A percentile compares a stretch with the other conserved stretches of the same genome.
Evolutionary conservation across 2,888 invertebrate genomes (phyloP).

Genomic region (Cataglyphis altisquamis): DNA sequence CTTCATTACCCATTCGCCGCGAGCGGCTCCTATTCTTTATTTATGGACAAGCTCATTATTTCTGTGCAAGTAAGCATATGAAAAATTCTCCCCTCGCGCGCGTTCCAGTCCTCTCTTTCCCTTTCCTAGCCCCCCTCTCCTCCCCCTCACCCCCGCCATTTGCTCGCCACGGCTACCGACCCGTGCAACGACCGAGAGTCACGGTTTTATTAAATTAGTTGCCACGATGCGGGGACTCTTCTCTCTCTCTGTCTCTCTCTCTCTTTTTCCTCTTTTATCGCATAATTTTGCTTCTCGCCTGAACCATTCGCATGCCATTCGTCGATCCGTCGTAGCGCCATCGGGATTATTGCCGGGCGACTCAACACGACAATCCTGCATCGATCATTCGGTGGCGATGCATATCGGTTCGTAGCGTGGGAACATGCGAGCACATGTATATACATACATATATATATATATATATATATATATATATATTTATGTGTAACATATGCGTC

Average conservation of each 20-base stretch:
- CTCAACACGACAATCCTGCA: slow-evolving; percentile 52
- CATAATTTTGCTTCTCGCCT: slow-evolving; percentile 47
- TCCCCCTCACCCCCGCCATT: slow-evolving; percentile 40
- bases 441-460: background rate
- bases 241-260: background rate
- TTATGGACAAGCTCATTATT: slow-evolving; percentile 86
- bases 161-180: slow-evolving; percentile 40
- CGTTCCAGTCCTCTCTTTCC: slow-evolving; percentile 58
- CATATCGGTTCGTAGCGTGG: slow-evolving; percentile 48
- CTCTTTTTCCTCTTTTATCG: slow-evolving; percentile 26
- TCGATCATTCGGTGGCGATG: slow-evolving; percentile 49
- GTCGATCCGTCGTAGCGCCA: slow-evolving; percentile 57
- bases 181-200: slow-evolving; percentile 65
- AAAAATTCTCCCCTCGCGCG: slow-evolving; percentile 81
- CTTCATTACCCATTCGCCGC: slow-evolving; percentile 84
- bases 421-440: slow-evolving; percentile 20
- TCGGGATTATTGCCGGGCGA: slow-evolving; percentile 54
- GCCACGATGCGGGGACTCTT: slow-evolving; percentile 53
- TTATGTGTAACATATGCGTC: background rate
- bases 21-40: slow-evolving; percentile 84
- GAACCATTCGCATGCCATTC: slow-evolving; percentile 51
- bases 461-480: background rate
- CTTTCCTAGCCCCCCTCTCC: slow-evolving; percentile 30
- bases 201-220: slow-evolving; percentile 74
- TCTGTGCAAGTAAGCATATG: slow-evolving; percentile 86